Evolutionary conservation across 1,140 invertebrate genomes (phyloP), one percentile per base, ranked within the genome.

Genomic region (Cotesia glomerata): DNA sequence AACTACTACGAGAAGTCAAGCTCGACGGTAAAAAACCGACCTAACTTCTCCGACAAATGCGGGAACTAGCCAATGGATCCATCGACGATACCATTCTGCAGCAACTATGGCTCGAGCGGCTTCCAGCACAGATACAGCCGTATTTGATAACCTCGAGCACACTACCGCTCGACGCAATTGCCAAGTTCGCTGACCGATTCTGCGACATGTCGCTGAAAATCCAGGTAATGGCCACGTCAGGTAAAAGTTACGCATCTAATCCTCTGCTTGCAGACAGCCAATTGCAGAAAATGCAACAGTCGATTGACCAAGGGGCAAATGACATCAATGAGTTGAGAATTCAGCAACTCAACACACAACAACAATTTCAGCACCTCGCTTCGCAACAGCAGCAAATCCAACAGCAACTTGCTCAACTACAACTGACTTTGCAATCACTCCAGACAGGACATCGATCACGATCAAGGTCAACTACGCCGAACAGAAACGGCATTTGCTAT

Each of bases 1-100:
- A 79, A 64, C 69, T 80, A 13, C 35, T 82, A 4, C 61, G 68
- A 8, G 75, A 75, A 3, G 45, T 81, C 3, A 73, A 78, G 26
- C 62, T 81, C 1, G 77, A 74, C 0, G 73, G 78, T 59, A 72
- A 77, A 52, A 74, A 72, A 11, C 77, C 75, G 16, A 72, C 78
- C 0, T 76, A 81, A 59, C 71, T 84, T n/a, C 56, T 84, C 18
- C 36, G 75, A 4, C 59, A 77, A 16, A 78, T 81, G 74, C 16
- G 56, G 7, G 58, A 66, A 9, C 39, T 80, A 36, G 78, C 77
- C 0, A 66, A 56, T 4, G 61, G 34, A 39, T 13, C 56, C 52
- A 3, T 52, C 0, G 9, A 34, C 1, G 79, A 79, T 34, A 66
- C 74, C 1, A 67, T 78, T 0, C 34, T 80, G 9, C 54, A 61